Evolutionary conservation across 2,888 invertebrate species (phyloP).

Genomic region (Drosophila fungiperda): DNA sequence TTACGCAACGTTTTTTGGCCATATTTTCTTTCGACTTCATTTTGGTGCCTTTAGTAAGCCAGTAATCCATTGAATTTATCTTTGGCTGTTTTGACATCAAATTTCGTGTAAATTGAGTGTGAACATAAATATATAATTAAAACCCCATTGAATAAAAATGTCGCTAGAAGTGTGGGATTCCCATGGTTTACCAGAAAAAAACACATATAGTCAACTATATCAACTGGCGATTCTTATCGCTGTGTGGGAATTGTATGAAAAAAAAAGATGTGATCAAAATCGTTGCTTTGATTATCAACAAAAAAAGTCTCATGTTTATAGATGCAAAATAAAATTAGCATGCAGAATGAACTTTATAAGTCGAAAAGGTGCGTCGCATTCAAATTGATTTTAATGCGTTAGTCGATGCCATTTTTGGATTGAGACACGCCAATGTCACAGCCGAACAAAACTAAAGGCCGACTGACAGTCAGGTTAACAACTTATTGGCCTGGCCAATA

Average conservation of each 20-base stretch:
- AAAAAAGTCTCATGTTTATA: slow-evolving; percentile 9
- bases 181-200: slow-evolving; percentile 17
- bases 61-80: slow-evolving; percentile 14
- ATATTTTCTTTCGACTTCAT: slow-evolving; percentile 46
- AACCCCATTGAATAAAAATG: slow-evolving; percentile 8
- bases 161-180: slow-evolving; percentile 13
- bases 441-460: slow-evolving; percentile 53
- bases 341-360: slow-evolving; percentile 26
- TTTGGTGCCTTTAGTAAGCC: slow-evolving; percentile 22
- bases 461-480: slow-evolving; percentile 63
- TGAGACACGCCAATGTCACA: slow-evolving; percentile 49
- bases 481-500: slow-evolving; percentile 64
- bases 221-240: slow-evolving; percentile 16
- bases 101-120: slow-evolving; percentile 22
- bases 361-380: slow-evolving; percentile 34
- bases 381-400: slow-evolving; percentile 43
- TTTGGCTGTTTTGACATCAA: slow-evolving; percentile 8
- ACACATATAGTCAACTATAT: slow-evolving; percentile 2
- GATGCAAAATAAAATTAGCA: slow-evolving; percentile 36
- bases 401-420: slow-evolving; percentile 43
- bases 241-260: slow-evolving; percentile 20
- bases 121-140: slow-evolving; percentile 16
- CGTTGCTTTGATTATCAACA: neutral
- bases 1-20: slow-evolving; percentile 68
- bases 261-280: slow-evolving; percentile 10